phyloP scores from a whole-genome alignment of 35 echinoderm and acorn worm species.

The Chiridota heheva region DNA sequence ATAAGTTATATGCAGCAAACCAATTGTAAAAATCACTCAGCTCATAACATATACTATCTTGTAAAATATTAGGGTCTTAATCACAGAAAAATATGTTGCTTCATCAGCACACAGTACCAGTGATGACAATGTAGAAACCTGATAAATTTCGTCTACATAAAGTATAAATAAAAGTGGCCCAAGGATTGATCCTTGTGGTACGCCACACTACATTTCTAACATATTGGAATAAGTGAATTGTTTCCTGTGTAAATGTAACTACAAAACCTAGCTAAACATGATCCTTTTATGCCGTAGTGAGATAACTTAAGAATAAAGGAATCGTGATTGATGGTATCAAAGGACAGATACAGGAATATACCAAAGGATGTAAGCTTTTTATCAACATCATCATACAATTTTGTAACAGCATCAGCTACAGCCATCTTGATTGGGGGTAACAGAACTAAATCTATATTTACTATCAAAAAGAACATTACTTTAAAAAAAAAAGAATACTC shows the following conservation, averaged over 20 bases:
- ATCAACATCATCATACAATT: neutral
- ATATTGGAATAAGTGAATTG: slow-evolving; percentile 42
- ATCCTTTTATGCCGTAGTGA: slow-evolving; percentile 21
- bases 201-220: slow-evolving; percentile 17
- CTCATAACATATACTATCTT: too few species aligned
- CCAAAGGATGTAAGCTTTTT: slow-evolving; percentile 15
- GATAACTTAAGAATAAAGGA: slow-evolving; percentile 32
- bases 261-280: slow-evolving; percentile 13
- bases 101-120: too few species aligned
- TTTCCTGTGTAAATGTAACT: slow-evolving; percentile 38
- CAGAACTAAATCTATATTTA: slow-evolving; percentile 43
- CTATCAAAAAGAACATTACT: slow-evolving; percentile 16
- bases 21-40: too few species aligned
- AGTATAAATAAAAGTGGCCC: slow-evolving; percentile 22
- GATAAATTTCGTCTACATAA: slow-evolving; percentile 45
- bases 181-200: slow-evolving; percentile 45
- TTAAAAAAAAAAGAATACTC: slow-evolving; percentile 19
- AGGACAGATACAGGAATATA: slow-evolving; percentile 60
- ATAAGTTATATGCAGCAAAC: slow-evolving; percentile 26
- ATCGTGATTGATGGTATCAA: slow-evolving; percentile 47
- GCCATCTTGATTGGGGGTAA: slow-evolving; percentile 20
- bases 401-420: slow-evolving; percentile 5
- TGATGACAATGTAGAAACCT: slow-evolving; percentile 10
- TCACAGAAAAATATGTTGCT: too few species aligned
- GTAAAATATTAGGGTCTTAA: too few species aligned